Conservation (phyloP, 35 echinoderm and acorn worm species). For the Heliocidaris tuberculata region DNA sequence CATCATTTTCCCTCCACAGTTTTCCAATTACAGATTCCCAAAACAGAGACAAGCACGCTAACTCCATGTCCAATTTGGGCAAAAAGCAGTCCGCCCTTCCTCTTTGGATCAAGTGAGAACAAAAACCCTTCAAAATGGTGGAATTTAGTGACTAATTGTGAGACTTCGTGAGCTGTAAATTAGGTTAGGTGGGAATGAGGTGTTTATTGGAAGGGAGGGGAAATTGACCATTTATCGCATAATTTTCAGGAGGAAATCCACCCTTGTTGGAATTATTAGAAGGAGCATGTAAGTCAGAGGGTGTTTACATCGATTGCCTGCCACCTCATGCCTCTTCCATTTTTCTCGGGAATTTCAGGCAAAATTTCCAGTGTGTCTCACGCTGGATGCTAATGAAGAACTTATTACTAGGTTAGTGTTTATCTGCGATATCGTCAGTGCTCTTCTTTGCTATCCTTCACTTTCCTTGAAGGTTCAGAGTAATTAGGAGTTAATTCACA, state of each 20-base stretch:
- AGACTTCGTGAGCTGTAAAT: slow-evolving; percentile 8
- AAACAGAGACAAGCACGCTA: not conserved
- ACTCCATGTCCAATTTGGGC: slow-evolving; percentile 28
- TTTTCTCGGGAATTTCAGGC: not conserved
- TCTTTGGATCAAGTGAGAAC: slow-evolving; percentile 11
- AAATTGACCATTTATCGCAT: slow-evolving; percentile 45
- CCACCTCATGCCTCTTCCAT: not conserved
- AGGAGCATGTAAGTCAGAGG: slow-evolving; percentile 25
- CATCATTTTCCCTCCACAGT: not conserved
- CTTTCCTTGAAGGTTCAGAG: not conserved
- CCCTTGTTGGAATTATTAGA: slow-evolving; percentile 46
- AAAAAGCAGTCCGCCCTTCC: slow-evolving; percentile 35
- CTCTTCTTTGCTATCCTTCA: not conserved
- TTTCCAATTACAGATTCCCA: slow-evolving; percentile 11
- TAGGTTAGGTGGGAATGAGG: slow-evolving; percentile 40
- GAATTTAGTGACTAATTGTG: slow-evolving; percentile 45
- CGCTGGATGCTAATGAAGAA: slow-evolving; percentile 31
- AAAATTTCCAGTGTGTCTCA: not conserved
- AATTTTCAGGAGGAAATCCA: slow-evolving; percentile 49
- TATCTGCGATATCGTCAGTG: not conserved
- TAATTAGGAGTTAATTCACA: slow-evolving; percentile 28
- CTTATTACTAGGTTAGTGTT: slow-evolving; percentile 26
- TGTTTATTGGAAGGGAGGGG: slow-evolving; percentile 42
- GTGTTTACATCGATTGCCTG: not conserved
- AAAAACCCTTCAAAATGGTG: slow-evolving; percentile 38